Conservation (phyloP, 2,797 vertebrate species). For the Spheniscus humboldti region DNA sequence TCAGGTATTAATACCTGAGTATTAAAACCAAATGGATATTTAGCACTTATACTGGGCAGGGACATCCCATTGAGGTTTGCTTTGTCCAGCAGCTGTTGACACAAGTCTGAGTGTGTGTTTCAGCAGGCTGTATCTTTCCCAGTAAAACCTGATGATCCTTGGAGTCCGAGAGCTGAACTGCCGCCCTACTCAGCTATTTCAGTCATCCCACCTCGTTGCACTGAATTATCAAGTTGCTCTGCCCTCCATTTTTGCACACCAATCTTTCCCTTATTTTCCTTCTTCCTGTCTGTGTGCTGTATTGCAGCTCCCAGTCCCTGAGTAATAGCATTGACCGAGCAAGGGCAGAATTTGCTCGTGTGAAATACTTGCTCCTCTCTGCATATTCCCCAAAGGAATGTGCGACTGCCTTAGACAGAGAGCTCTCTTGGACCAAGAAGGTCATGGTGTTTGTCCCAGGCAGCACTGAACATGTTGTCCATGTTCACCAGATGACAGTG, state of each 20-base stretch:
- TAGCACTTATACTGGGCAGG: neutral
- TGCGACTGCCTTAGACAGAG: neutral
- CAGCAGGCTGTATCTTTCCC: neutral
- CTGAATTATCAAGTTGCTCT: neutral
- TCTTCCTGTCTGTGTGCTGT: neutral
- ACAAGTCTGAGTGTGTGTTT: neutral
- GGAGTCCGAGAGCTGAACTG: neutral
- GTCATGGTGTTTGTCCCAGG: constrained; percentile 1
- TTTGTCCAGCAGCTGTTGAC: neutral
- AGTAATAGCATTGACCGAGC: neutral
- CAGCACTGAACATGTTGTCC: constrained; percentile 23
- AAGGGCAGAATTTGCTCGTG: neutral
- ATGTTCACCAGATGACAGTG: neutral
- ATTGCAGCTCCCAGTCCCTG: neutral
- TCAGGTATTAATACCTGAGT: neutral
- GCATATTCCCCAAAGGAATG: neutral
- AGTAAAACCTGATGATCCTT: neutral
- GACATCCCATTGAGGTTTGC: neutral
- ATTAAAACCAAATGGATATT: neutral
- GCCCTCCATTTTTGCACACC: neutral
- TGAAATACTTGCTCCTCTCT: neutral
- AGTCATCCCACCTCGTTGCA: neutral
- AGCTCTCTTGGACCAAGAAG: neutral
- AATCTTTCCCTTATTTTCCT: neutral
- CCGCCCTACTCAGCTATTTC: neutral